Conservation (phyloP, 1,140 invertebrate species). For the Neelides sp. region DNA sequence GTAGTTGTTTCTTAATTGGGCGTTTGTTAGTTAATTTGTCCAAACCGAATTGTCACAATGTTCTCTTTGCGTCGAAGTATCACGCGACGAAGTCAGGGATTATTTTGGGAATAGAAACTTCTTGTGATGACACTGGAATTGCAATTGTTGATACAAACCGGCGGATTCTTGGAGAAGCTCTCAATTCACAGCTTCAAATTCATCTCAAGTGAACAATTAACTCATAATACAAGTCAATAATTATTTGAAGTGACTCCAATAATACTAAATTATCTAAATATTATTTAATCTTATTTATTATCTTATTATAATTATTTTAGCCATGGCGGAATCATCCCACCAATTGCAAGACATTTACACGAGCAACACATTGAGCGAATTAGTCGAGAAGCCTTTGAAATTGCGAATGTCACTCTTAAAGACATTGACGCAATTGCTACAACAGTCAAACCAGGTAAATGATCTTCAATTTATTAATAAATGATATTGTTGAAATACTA, state of each 20-base stretch:
- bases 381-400: slow-evolving; percentile 53
- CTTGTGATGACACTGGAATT: slow-evolving; percentile 92
- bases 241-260: not conserved
- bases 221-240: not conserved
- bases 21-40: too few relatives aligned
- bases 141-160: slow-evolving; percentile 64
- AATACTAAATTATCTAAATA: not conserved
- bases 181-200: slow-evolving; percentile 58
- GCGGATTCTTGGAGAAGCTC: slow-evolving; percentile 61
- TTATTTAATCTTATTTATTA: too few relatives aligned
- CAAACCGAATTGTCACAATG: too few relatives aligned
- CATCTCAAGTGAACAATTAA: slow-evolving; percentile 51
- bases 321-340: slow-evolving; percentile 81
- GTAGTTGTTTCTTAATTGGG: too few relatives aligned
- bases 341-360: slow-evolving; percentile 69
- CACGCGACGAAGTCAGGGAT: slow-evolving; percentile 26
- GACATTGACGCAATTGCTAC: slow-evolving; percentile 82
- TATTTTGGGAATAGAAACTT: slow-evolving; percentile 91
- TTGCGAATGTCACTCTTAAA: slow-evolving; percentile 50
- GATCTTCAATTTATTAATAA: slow-evolving; percentile 1
- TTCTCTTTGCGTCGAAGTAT: too few relatives aligned
- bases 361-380: slow-evolving; percentile 59
- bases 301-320: slow-evolving; percentile 43
- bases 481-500: not conserved
- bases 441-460: slow-evolving; percentile 66